phyloP scores from a whole-genome alignment of 2,888 invertebrate genomes.

The Ischnus inquisitorius region DNA sequence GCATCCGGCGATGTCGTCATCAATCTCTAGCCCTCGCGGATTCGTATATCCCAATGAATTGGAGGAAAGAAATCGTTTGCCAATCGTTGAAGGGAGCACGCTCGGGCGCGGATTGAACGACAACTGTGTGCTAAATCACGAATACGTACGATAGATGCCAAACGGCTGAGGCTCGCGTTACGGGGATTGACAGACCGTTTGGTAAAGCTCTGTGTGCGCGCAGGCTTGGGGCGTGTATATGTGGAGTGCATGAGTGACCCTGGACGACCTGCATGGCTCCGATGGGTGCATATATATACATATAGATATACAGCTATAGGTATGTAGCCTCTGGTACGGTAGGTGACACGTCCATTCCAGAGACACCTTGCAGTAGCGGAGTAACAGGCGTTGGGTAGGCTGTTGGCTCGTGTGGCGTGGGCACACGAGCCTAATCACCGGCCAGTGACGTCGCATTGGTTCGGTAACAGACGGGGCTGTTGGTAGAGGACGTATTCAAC shows the following conservation, averaged over 20 bases:
- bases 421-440: slow-evolving; percentile 70
- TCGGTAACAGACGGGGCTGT: slow-evolving; percentile 75
- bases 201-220: slow-evolving; percentile 21
- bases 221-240: slow-evolving; percentile 27
- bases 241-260: slow-evolving; percentile 41
- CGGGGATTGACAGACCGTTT: slow-evolving; percentile 11
- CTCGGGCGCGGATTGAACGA: slow-evolving; percentile 46
- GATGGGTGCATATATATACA: slow-evolving; percentile 1
- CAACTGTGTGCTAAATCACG: slow-evolving; percentile 49
- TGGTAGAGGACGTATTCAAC: slow-evolving; percentile 71
- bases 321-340: background rate
- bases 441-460: slow-evolving; percentile 76
- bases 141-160: slow-evolving; percentile 47
- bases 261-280: slow-evolving; percentile 9
- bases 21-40: slow-evolving; percentile 43
- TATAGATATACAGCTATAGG: background rate
- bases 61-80: slow-evolving; percentile 44
- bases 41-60: slow-evolving; percentile 14
- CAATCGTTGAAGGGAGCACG: slow-evolving; percentile 31
- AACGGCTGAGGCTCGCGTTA: slow-evolving; percentile 23
- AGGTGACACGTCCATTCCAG: slow-evolving; percentile 65
- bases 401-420: slow-evolving; percentile 50
- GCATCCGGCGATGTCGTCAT: slow-evolving; percentile 60
- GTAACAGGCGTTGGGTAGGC: slow-evolving; percentile 60
- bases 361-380: slow-evolving; percentile 63